These are phyloP conservation scores for Lasioglossum villosulum DNA, from an alignment of 2,888 invertebrate genomes.

Conservation along the genomic window DNA sequence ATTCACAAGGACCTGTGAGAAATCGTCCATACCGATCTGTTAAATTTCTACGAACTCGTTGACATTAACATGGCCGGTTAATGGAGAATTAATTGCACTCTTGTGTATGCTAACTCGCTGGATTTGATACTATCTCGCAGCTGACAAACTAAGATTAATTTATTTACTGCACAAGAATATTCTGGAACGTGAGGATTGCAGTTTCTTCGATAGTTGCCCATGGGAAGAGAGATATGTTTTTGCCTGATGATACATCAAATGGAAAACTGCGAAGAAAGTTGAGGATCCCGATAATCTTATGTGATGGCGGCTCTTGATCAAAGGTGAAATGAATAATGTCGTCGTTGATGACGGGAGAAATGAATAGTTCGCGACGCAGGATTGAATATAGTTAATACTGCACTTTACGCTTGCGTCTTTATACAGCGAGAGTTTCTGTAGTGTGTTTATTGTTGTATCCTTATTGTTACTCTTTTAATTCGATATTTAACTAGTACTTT, in stretches of 20 bases:
- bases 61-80: slow-evolving; percentile 3
- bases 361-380: slow-evolving; percentile 30
- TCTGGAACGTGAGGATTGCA: slow-evolving; percentile 37
- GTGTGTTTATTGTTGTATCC: neutral
- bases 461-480: neutral
- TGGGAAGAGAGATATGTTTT: slow-evolving; percentile 33
- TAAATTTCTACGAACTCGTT: neutral
- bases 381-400: slow-evolving; percentile 27
- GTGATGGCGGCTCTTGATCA: slow-evolving; percentile 47
- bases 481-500: neutral
- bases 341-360: slow-evolving; percentile 28
- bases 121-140: neutral
- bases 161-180: slow-evolving; percentile 11
- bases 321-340: slow-evolving; percentile 39
- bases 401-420: neutral
- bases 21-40: neutral
- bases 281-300: slow-evolving; percentile 45
- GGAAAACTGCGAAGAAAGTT: slow-evolving; percentile 56
- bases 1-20: neutral
- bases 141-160: slow-evolving; percentile 37
- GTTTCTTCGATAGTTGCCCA: slow-evolving; percentile 50
- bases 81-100: slow-evolving; percentile 5
- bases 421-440: neutral
- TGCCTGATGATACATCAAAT: slow-evolving; percentile 36
- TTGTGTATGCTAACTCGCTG: neutral